These are phyloP conservation scores for Sebastes iracundus DNA, from an alignment of 2,797 vertebrate species.

Conservation along the genomic window DNA sequence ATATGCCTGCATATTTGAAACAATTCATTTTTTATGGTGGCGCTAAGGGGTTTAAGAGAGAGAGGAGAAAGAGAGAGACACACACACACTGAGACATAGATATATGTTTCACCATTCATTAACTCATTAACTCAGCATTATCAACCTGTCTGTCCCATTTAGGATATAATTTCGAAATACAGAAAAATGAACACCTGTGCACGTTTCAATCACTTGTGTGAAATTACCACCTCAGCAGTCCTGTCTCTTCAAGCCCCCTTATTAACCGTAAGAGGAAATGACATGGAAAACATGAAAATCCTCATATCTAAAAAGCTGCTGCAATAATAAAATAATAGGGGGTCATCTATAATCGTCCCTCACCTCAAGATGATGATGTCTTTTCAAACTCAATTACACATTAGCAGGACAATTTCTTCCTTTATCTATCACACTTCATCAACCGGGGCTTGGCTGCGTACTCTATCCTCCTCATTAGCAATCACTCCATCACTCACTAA, in stretches of 20 bases:
- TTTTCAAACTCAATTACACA: conserved; percentile 84
- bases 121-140: conserved; percentile 29
- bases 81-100: background rate
- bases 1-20: background rate
- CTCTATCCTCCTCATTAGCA: conserved; percentile 77
- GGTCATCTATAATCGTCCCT: conserved; percentile 71
- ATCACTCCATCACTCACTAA: conserved; percentile 83
- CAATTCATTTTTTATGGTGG: background rate
- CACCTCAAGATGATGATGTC: conserved; percentile 74
- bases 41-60: background rate
- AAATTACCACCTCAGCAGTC: conserved; percentile 53
- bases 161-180: conserved; percentile 9
- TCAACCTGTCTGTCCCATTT: conserved; percentile 21
- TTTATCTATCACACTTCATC: conserved; percentile 85
- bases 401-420: conserved; percentile 75
- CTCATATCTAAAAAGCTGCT: conserved; percentile 54
- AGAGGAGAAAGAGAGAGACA: background rate
- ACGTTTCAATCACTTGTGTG: conserved; percentile 28
- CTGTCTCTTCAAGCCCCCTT: conserved; percentile 33
- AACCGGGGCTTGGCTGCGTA: conserved; percentile 66
- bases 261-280: conserved; percentile 63
- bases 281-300: conserved; percentile 66
- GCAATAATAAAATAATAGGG: conserved; percentile 72
- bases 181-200: conserved; percentile 31
- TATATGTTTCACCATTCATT: conserved; percentile 39